Base-by-base conservation (phyloP, 2,888 invertebrate genomes). In the Heliothis peltigera region DNA sequence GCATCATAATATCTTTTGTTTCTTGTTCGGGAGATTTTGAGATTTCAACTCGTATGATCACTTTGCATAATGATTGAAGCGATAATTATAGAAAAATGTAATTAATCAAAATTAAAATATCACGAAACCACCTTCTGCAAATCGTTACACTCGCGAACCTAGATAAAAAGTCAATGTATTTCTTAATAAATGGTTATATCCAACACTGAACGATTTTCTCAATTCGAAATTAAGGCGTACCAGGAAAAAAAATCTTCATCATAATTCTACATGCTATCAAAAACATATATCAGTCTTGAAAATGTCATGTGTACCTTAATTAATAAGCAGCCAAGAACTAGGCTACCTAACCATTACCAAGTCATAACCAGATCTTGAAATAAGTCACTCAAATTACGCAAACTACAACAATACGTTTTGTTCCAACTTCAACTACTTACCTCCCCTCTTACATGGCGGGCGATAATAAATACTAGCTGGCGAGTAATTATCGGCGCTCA, bases 401-500 rank as follows among this genome's bases (percentile, higher is more conserved):
- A 65, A 42, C 44, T 25, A 55, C 21, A 52, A 52, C 63, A 75
- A 62, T 53, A 65, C 19, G 21, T 59, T 70, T 70, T 58, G 61
- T 70, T 66, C 65, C 32, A 68, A 63, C 42, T 63, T 64, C 44
- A 53, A 61, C 68, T 79, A 66, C 65, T 75, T 17, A 47, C 18
- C 32, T 59, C 60, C 4, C 19, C 48, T 51, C 57, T 68, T 68
- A 63, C 47, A 62, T 78, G 65, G 67, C 22, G 54, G 70, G 47
- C 28, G 60, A 54, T 75, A 81, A 81, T 85, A 86, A 85, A 87
- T 87, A 86, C 86, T 85, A 58, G 66, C 51, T 82, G 75, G 76
- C 77, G 79, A 83, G 83, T 88, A 87, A 89, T 90, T 89, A 90
- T 86, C 82, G 81, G 71, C 52, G 68, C 58, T 77, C 80, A 88